These are phyloP conservation scores for Macrotis lagotis DNA, from an alignment of 2,113 vertebrate genomes.

Conservation along the genomic window DNA sequence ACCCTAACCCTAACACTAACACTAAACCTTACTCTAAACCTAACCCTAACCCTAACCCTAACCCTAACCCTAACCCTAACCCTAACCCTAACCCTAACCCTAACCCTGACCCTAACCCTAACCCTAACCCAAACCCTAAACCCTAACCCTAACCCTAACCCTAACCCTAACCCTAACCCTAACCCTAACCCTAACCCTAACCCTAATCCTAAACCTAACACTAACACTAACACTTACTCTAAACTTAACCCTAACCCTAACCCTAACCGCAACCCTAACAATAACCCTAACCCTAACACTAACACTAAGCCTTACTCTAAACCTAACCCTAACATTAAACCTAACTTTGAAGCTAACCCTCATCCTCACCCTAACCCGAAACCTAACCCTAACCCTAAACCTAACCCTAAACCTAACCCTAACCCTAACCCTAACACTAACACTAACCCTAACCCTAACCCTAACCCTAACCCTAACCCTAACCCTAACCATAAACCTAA, in stretches of 20 bases:
- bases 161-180: constrained; percentile 39
- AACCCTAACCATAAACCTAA: constrained; percentile 39
- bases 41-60: constrained; percentile 27
- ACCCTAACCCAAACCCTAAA: constrained; percentile 32
- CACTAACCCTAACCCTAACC: constrained; percentile 50
- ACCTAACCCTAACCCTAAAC: constrained; percentile 18
- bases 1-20: constrained; percentile 37
- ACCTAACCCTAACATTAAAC: no score
- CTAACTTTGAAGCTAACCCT: no score
- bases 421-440: constrained; percentile 34
- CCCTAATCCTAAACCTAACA: no score
- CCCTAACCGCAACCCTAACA: no score
- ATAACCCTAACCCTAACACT: no score
- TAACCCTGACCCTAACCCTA: no score
- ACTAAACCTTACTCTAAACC: constrained; percentile 37
- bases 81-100: constrained; percentile 4
- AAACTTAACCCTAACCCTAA: no score
- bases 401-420: constrained; percentile 46
- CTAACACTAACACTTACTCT: no score
- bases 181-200: no score
- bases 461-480: constrained; percentile 47
- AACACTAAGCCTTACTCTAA: no score
- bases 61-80: constrained; percentile 6
- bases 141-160: constrained; percentile 43
- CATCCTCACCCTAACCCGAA: constrained; percentile 28